Base-by-base conservation (phyloP, 2,113 vertebrate species). In the Zeus faber region DNA sequence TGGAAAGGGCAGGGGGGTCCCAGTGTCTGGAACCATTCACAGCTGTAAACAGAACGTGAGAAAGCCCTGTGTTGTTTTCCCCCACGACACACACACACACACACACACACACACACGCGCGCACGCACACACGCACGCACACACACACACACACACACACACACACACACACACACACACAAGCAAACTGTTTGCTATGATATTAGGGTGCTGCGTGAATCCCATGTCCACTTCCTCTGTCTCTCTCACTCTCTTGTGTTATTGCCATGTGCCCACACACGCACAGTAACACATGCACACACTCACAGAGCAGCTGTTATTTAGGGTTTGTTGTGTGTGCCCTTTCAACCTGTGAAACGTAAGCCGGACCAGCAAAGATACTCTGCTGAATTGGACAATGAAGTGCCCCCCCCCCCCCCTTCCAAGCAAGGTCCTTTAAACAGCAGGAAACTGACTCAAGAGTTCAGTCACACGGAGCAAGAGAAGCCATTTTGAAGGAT, bases 31-130 rank as follows among this genome's bases (percentile, higher is more conserved):
- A 83, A 79, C 59, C 68, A 69, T 82, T 89, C 75, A 80, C 84
- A 85, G 80, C 83, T 89, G 85, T 86, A 86, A 88, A 85, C 84
- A 79, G 83, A 87, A 88, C 85, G 85, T 89, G 89, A 88, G 86
- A 89, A 89, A 79, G 78, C 70, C 73, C 62, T 70, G 77, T 85
- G 84, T 81, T 84, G 81, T 76, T 83, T 50, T 84, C 79, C 83
- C n/a, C 77, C 82, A 82, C 55, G 62, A 83, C 79, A 48, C 14
- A 72, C 62, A 50, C 78, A 77, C 69, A 35, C 55, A 47, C 48
- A 14, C 22, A 58, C 48, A 51, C 59, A 50, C 49, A 62, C 24
- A 41, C 51, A 66, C 37, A 49, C n/a, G n/a, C n/a, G n/a, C n/a
- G n/a, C n/a, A n/a, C n/a, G n/a, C n/a, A n/a, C n/a, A n/a, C n/a